phyloP scores from a whole-genome alignment of 2,888 invertebrate genomes.

The Rhimphoctona megacephalus region DNA sequence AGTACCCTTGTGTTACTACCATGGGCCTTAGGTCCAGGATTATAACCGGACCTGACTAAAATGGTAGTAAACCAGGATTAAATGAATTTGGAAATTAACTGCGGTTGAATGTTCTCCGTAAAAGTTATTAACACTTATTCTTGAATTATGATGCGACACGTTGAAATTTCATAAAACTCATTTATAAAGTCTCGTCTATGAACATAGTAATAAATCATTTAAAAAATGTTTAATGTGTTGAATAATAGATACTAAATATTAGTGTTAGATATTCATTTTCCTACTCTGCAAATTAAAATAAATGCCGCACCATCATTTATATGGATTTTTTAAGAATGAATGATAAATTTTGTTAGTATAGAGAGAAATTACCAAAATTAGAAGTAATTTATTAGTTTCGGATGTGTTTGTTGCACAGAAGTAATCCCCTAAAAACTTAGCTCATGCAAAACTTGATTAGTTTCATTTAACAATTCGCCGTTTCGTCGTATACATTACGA shows the following conservation, averaged over 20 bases:
- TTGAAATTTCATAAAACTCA: neutral
- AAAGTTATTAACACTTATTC: neutral
- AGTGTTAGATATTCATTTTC: neutral
- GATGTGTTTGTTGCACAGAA: neutral
- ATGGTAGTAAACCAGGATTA: too few species aligned
- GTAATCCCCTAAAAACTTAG: neutral
- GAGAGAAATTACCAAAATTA: neutral
- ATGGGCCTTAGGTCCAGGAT: too few species aligned
- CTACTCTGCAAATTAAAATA: neutral
- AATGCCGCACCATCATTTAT: neutral
- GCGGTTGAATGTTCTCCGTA: neutral
- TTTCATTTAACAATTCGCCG: conserved; percentile 76
- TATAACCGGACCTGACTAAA: too few species aligned
- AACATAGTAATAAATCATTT: neutral
- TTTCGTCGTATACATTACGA: conserved; percentile 26
- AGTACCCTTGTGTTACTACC: too few species aligned
- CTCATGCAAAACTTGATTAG: conserved; percentile 78
- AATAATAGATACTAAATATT: neutral
- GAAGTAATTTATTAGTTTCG: neutral
- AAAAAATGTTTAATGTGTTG: neutral
- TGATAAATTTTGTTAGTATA: neutral
- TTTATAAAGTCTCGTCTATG: too few species aligned
- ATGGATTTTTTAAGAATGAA: neutral
- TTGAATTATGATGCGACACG: neutral
- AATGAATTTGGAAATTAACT: too few species aligned